These are phyloP conservation scores for Hystrix brachyura DNA, from an alignment of 2,113 vertebrate species.

Conservation along the genomic window DNA sequence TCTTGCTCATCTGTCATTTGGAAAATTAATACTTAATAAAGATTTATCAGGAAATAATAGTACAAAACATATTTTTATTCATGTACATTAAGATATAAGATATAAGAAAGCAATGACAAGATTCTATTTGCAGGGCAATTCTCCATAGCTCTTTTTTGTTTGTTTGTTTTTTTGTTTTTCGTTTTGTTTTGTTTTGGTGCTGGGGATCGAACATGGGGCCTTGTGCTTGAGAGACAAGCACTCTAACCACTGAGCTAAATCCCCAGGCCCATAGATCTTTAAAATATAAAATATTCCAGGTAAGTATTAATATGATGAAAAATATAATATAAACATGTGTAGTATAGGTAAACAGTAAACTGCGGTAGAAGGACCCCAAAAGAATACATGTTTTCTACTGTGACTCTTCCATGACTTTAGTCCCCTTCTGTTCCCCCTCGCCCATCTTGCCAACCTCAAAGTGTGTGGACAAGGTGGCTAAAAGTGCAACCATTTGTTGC, in stretches of 20 bases:
- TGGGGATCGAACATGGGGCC: too few relatives aligned
- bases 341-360: neutral
- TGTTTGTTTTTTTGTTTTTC: too few relatives aligned
- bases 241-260: too few relatives aligned
- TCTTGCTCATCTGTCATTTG: neutral
- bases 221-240: too few relatives aligned
- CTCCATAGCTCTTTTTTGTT: neutral
- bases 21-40: neutral
- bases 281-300: neutral
- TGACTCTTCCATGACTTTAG: fast-evolving
- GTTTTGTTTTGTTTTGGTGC: too few relatives aligned
- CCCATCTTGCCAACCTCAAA: neutral
- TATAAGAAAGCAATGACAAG: neutral
- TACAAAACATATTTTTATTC: neutral
- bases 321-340: neutral
- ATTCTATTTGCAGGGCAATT: neutral
- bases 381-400: neutral
- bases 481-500: neutral
- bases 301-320: neutral
- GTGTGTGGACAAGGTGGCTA: neutral
- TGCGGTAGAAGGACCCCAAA: neutral
- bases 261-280: neutral
- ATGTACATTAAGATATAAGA: neutral
- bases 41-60: neutral
- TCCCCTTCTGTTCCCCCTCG: neutral